Conservation (phyloP, 2,888 invertebrate genomes). For the Rotaria sp. region DNA sequence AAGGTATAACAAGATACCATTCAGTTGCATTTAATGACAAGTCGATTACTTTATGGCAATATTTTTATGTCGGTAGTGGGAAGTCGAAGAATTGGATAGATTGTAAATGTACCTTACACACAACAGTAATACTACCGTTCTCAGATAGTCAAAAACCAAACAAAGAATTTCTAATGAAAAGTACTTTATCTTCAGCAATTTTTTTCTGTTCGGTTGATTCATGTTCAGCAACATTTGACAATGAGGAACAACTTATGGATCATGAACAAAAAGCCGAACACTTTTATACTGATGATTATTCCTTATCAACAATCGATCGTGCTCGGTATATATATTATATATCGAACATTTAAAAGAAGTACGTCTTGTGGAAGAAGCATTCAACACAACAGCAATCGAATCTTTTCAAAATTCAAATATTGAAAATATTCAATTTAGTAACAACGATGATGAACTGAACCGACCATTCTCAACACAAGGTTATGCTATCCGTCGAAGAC, state of each 20-base stretch:
- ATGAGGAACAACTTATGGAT: background rate
- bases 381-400: background rate
- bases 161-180: background rate
- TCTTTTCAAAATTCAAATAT: background rate
- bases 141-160: background rate
- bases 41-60: background rate
- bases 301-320: background rate
- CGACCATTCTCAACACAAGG: background rate
- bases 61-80: background rate
- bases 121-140: background rate
- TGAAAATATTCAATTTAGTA: background rate
- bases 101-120: background rate
- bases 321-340: background rate
- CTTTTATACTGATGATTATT: background rate
- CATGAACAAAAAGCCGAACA: constrained; percentile 4
- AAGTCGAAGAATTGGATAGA: background rate
- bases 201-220: background rate
- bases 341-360: background rate
- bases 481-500: background rate
- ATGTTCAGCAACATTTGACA: background rate
- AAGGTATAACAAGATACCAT: background rate
- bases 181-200: background rate
- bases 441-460: background rate
- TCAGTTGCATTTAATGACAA: background rate
- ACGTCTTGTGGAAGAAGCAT: background rate